Conservation (phyloP, 1,140 invertebrate genomes). For the Hycleus cichorii region DNA sequence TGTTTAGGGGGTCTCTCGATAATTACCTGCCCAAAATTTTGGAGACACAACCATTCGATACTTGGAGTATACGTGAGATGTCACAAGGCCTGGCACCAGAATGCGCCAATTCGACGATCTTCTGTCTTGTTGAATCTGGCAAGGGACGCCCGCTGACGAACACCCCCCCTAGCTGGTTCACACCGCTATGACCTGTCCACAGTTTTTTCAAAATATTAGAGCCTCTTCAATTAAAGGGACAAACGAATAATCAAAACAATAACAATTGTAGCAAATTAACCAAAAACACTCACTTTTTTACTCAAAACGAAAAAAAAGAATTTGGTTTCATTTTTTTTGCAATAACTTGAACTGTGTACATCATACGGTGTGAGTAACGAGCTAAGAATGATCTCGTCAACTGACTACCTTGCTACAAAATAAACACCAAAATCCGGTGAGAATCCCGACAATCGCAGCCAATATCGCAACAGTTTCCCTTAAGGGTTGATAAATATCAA, state of each 20-base stretch:
- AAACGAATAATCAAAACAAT: no score
- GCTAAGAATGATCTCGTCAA: slow-evolving; percentile 41
- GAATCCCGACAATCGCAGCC: slow-evolving; percentile 21
- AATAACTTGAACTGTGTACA: slow-evolving; percentile 29
- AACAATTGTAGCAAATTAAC: no score
- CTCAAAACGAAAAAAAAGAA: not conserved
- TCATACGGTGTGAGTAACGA: slow-evolving; percentile 38
- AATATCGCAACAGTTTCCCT: slow-evolving; percentile 21
- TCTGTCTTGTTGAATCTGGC: slow-evolving; percentile 92
- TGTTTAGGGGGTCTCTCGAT: not conserved
- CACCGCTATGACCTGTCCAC: slow-evolving; percentile 83
- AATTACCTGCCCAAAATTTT: slow-evolving; percentile 87
- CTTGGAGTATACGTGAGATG: slow-evolving; percentile 93
- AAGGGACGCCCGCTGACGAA: slow-evolving; percentile 96
- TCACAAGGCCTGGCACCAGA: slow-evolving; percentile 95
- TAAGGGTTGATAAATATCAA: no score
- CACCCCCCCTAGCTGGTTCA: slow-evolving; percentile 97
- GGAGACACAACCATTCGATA: slow-evolving; percentile 92
- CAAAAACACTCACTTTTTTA: not conserved
- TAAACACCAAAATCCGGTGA: slow-evolving; percentile 14
- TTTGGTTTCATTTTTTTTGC: not conserved
- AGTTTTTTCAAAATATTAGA: slow-evolving; percentile 31
- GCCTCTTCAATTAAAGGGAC: no score
- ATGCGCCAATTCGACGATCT: slow-evolving; percentile 96
- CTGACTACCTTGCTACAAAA: slow-evolving; percentile 32